Base-by-base conservation (phyloP, 2,113 vertebrate genomes). In the Rissa tridactyla region DNA sequence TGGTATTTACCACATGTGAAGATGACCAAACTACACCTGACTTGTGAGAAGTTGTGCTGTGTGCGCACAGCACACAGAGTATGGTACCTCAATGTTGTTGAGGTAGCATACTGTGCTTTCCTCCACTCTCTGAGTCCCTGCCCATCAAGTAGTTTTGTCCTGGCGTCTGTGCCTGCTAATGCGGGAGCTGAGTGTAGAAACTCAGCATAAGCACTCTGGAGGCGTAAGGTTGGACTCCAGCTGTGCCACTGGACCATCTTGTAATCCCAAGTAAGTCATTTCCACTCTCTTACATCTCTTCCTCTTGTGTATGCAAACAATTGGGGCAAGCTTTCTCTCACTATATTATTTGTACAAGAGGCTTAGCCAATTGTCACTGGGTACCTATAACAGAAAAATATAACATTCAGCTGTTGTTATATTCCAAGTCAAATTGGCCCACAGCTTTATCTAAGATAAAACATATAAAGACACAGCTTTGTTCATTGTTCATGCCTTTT, bases 401-500 rank as follows among this genome's bases (percentile, higher is more conserved):
- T 20, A 16, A 32, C 10, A 11, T 25, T 60, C 29, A 60, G 17
- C 40, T 78, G 29, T 15, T 3, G 2, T 22, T 57, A 29, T 32
- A 18, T 32, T 69, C 17, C 65, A 86, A 38, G 34, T 34, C 4
- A 77, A 44, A 88, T 70, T 96, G 87, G 94, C 38, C 26, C 66
- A 78, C 40, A 77, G 66, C 69, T 95, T 94, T 82, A 89, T 9
- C 11, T 40, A 46, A 71, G 36, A 26, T 26, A 69, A 68, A 84
- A 46, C 3, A 38, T 55, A n/a, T 81, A 90, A 30, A 69, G 78
- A 75, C 91, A 85, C 78, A 88, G 34, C 69, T 96, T 93, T 94
- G 62, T 32, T 32, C 84, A 96, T 92, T 90, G 38, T 88, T 91
- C 81, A 82, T 89, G 38, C 22, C n/a, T 90, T 78, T 77, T 71